Percentiles rank a stretch among this genome's conserved stretches.
Conservation (phyloP, 2,113 vertebrate genomes). For the Trichechus manatus region DNA sequence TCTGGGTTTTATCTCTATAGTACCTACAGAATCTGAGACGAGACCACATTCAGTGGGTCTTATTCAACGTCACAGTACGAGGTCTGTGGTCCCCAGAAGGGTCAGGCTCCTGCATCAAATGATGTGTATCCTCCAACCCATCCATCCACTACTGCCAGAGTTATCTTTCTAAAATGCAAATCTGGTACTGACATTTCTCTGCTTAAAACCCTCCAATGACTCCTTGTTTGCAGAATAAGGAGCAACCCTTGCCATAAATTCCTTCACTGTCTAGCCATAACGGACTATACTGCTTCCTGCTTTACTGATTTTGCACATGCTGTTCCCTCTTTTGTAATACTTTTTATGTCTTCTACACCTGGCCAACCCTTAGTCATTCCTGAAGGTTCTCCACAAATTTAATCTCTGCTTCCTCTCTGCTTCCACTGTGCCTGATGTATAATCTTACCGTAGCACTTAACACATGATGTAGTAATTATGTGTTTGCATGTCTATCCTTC, state of each 20-base stretch:
- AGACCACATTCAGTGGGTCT: constrained; percentile 25
- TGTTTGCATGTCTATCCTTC: neutral
- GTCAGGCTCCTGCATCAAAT: constrained; percentile 20
- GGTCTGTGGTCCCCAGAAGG: neutral
- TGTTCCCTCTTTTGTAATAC: neutral
- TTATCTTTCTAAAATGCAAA: constrained; percentile 66
- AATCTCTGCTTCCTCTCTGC: neutral
- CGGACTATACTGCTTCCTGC: neutral
- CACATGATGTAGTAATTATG: neutral
- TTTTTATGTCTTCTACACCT: neutral
- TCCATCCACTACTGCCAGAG: neutral
- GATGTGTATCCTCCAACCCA: neutral
- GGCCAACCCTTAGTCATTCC: neutral
- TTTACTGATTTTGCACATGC: neutral
- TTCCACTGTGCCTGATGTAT: neutral
- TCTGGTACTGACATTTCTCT: constrained; percentile 40
- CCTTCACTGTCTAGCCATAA: neutral
- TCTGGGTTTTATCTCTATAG: neutral
- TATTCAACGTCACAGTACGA: neutral
- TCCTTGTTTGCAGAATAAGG: constrained; percentile 51
- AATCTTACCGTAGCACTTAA: neutral
- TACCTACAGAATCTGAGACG: constrained; percentile 11
- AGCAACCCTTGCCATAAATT: neutral
- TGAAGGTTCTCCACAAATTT: neutral
- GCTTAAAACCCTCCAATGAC: constrained; percentile 41